Evolutionary conservation across 2,113 vertebrate species (phyloP), one percentile per base, ranked within the genome.

Genomic region (Otus sunia): DNA sequence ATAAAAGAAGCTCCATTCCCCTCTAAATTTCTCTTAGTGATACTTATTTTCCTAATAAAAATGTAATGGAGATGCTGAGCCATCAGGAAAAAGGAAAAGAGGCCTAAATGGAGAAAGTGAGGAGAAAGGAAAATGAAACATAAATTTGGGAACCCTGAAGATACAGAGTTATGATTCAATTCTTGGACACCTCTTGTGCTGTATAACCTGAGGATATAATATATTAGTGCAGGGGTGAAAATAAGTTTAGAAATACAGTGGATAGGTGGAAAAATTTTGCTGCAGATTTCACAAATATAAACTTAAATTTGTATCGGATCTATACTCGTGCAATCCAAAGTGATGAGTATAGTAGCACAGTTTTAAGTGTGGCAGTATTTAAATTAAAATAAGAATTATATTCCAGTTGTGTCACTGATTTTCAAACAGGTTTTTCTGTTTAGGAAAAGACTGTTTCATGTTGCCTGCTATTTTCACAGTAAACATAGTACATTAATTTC

Each of bases 41-140:
- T 67, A 30, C n/a, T 87, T 64, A 50, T 93, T 95, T 95, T 86
- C 68, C 52, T 80, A 77, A 77, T 71, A 86, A 92, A 83, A 56
- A 9, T 75, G 72, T 52, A 83, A 92, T 75, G 86, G 90, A 90
- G 96, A 92, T 56, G 19, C 36, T 84, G 72, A 96, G 30, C 59
- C 26, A 26, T 22, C 19, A 82, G 53, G 45, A 80, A 90, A 90
- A 49, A 47, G 41, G 59, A 90, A 82, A 86, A 36, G n/a, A 76
- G 15, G 29, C 29, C 50, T 86, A 79, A 64, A 83, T 39, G 79
- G 75, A 88, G 78, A 94, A 93, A 95, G n/a, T 67, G 72, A 90
- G 25, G 32, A 60, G 32, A 86, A 87, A 67, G 55, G 10, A 86
- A 87, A 94, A 88, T 34, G 41, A 76, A 95, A 88, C 10, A 79